A percentile compares a stretch with the other conserved stretches of the same genome.
Evolutionary conservation across 35 echinoderm and acorn worm genomes (phyloP).

Genomic region (Diadema setosum): DNA sequence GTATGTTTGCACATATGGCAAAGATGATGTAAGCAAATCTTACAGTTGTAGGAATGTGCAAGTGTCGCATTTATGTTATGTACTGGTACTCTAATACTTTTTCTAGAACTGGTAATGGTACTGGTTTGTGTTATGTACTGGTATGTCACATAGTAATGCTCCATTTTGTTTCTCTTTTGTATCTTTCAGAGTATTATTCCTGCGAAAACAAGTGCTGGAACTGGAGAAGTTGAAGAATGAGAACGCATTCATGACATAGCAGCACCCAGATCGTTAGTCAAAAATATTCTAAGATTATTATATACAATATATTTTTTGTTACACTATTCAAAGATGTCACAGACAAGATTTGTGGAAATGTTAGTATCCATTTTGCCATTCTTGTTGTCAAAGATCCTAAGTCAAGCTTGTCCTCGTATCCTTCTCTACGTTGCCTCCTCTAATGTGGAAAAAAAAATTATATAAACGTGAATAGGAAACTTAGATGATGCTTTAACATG

Average conservation of each 20-base stretch:
- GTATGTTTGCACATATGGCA: too few relatives aligned
- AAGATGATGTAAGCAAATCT: too few relatives aligned
- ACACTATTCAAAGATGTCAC: not conserved
- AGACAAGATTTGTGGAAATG: not conserved
- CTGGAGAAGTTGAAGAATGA: conserved; percentile 96
- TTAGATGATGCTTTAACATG: not conserved
- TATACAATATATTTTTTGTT: conserved; percentile 22
- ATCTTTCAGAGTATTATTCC: conserved; percentile 78
- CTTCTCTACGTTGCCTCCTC: not conserved
- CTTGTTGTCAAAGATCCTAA: too few relatives aligned
- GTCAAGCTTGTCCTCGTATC: not conserved
- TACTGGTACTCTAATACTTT: too few relatives aligned
- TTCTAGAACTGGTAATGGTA: too few relatives aligned
- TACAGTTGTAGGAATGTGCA: too few relatives aligned
- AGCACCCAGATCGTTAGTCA: not conserved
- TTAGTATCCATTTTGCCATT: too few relatives aligned
- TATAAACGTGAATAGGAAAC: not conserved
- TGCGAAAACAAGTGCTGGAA: conserved; percentile 94
- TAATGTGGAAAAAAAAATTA: not conserved
- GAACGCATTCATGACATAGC: conserved; percentile 95
- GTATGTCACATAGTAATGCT: too few relatives aligned
- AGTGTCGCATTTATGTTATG: too few relatives aligned
- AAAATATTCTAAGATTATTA: not conserved
- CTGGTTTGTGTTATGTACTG: too few relatives aligned
- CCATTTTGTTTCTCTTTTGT: not conserved